Percentiles rank a stretch among this genome's conserved stretches.
phyloP scores from a whole-genome alignment of 1,140 invertebrate species.

The Orussus abietinus region DNA sequence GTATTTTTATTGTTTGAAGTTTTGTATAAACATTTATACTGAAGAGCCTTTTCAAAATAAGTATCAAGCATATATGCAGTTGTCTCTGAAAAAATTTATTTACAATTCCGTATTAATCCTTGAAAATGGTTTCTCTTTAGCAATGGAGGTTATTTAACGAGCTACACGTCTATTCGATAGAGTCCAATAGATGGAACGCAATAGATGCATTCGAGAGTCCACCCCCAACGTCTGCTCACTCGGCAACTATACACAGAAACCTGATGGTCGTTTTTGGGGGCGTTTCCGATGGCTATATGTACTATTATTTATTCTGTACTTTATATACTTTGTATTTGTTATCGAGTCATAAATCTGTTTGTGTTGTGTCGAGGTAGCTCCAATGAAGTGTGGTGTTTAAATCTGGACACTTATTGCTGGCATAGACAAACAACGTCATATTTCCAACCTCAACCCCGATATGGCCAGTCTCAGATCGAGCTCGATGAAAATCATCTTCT shows the following conservation, averaged over 20 bases:
- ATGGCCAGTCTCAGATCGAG: constrained; percentile 84
- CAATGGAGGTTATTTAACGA: constrained; percentile 85
- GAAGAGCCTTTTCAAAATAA: no score
- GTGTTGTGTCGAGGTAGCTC: constrained; percentile 53
- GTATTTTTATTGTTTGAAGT: constrained; percentile 45
- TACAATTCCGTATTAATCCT: background rate
- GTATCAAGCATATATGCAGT: background rate
- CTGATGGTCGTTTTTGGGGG: constrained; percentile 91
- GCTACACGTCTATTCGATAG: constrained; percentile 84
- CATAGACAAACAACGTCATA: constrained; percentile 66
- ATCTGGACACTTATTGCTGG: constrained; percentile 76
- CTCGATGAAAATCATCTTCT: constrained; percentile 68
- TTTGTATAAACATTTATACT: no score
- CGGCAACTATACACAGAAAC: constrained; percentile 82
- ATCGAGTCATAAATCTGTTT: constrained; percentile 21
- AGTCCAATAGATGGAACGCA: constrained; percentile 78
- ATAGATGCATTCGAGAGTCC: constrained; percentile 64
- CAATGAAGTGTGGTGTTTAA: constrained; percentile 87
- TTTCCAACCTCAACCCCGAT: constrained; percentile 73
- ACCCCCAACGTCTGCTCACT: constrained; percentile 85
- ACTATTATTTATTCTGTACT: constrained; percentile 10
- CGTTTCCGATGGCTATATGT: constrained; percentile 45
- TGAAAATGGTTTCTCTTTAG: constrained; percentile 33
- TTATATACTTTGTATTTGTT: background rate
- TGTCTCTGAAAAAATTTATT: no score